Conservation (phyloP, 2,113 vertebrate species). For the Oreocharis arfaki region DNA sequence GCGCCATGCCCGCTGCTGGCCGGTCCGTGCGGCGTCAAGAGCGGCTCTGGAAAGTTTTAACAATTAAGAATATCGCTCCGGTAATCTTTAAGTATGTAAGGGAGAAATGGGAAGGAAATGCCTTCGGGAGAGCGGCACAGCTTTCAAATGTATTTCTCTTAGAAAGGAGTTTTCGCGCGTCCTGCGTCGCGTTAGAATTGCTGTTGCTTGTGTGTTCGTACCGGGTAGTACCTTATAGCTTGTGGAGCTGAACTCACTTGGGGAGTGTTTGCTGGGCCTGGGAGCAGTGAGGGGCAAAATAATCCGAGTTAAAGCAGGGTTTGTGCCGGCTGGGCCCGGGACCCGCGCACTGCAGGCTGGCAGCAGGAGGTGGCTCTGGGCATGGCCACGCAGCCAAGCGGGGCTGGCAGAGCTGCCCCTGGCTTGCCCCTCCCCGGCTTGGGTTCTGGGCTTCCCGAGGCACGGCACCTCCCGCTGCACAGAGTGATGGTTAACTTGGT, state of each 20-base stretch:
- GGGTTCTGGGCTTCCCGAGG: rapidly evolving
- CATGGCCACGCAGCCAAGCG: rapidly evolving
- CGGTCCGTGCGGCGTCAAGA: rapidly evolving
- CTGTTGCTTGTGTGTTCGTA: neutral
- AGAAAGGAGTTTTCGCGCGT: neutral
- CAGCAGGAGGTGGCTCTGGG: neutral
- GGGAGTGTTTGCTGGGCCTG: neutral
- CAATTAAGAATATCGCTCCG: neutral
- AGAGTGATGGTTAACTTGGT: neutral
- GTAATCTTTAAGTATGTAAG: neutral
- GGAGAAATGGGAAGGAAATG: neutral
- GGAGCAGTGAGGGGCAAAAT: neutral
- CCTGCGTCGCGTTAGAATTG: neutral
- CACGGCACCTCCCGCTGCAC: neutral
- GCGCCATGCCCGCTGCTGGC: neutral
- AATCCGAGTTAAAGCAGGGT: neutral
- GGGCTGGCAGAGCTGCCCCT: neutral
- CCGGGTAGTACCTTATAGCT: neutral
- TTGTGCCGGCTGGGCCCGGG: neutral
- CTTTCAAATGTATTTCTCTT: neutral
- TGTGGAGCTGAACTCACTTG: neutral
- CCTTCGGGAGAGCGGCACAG: neutral
- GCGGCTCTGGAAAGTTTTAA: too few species aligned
- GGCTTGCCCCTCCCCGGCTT: neutral
- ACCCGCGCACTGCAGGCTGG: rapidly evolving